Evolutionary conservation across 2,113 vertebrate species (phyloP), one percentile per base, ranked within the genome.

Genomic region (Megalops atlanticus): DNA sequence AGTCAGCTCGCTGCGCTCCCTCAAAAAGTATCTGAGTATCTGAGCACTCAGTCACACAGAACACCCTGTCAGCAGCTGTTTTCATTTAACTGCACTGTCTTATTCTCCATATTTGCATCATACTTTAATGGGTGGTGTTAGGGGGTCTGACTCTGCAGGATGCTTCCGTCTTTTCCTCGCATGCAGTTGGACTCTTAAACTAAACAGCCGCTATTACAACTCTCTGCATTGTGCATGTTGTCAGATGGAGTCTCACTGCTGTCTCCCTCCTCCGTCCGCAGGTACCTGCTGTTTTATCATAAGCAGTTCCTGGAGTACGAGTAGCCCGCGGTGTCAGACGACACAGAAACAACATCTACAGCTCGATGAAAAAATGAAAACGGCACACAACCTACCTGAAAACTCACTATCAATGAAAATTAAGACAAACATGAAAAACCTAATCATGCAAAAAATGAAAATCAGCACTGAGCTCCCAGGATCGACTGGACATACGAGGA

Each of bases 231-330:
- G n/a, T n/a, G n/a, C n/a, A n/a, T n/a, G n/a, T n/a, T n/a, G n/a
- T n/a, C n/a, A n/a, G n/a, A n/a, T n/a, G n/a, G n/a, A n/a, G n/a
- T n/a, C 49, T 68, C 14, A 41, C 14, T 41, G 41, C 0, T 79
- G 43, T n/a, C 27, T 5, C 38, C 12, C 7, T 47, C 72, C 49
- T 76, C 2, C 76, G 39, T 47, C 76, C 70, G 38, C 81, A 91
- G 90, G 75, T 97, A 97, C 90, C 92, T 97, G 85, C 93, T 97
- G 88, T 97, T 97, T 92, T 97, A 97, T 90, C 96, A 97, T 93
- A 97, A 96, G 84, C 96, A 97, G 90, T 96, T 97, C 90, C 93
- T 97, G 90, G 96, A 96, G 78, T 97, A 97, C 1, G 96, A 96
- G 88, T 97, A 96, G 89, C 87, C 90, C 86, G 86, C 84, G 81